Percentiles rank a stretch among this genome's conserved stretches.
Conservation (phyloP, 2,797 vertebrate genomes). For the Martes flavigula region DNA sequence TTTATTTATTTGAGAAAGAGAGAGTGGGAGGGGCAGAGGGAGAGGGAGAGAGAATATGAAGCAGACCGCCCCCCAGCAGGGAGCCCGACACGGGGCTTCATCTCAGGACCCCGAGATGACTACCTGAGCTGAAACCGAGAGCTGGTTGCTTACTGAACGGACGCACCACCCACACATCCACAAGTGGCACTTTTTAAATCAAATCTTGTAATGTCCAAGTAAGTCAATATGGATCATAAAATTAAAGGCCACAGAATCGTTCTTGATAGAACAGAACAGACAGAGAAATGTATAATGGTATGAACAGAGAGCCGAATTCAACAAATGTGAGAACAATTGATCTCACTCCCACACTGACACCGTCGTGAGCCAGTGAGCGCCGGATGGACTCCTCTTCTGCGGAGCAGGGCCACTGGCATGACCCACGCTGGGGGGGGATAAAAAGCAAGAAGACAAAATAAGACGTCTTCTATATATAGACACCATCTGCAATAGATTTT, state of each 20-base stretch:
- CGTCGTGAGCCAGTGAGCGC: background rate
- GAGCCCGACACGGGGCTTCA: accelerated
- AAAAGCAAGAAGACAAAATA: background rate
- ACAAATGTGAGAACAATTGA: background rate
- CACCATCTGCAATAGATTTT: background rate
- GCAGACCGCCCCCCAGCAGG: background rate
- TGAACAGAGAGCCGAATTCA: background rate
- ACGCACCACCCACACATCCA: background rate
- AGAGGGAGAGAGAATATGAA: background rate
- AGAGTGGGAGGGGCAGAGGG: background rate
- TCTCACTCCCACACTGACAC: background rate
- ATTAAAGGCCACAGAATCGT: background rate
- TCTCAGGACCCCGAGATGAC: background rate
- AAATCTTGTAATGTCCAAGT: background rate
- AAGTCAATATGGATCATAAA: background rate
- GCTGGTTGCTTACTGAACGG: accelerated
- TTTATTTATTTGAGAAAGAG: background rate
- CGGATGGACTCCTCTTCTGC: background rate
- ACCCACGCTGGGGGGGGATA: background rate
- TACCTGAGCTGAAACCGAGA: background rate
- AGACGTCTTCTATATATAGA: background rate
- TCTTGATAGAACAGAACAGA: background rate
- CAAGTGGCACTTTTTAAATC: background rate
- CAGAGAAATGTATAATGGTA: background rate
- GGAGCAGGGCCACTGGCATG: background rate